phyloP scores from a whole-genome alignment of 2,888 invertebrate genomes.

The Zaprionus bogoriensis region DNA sequence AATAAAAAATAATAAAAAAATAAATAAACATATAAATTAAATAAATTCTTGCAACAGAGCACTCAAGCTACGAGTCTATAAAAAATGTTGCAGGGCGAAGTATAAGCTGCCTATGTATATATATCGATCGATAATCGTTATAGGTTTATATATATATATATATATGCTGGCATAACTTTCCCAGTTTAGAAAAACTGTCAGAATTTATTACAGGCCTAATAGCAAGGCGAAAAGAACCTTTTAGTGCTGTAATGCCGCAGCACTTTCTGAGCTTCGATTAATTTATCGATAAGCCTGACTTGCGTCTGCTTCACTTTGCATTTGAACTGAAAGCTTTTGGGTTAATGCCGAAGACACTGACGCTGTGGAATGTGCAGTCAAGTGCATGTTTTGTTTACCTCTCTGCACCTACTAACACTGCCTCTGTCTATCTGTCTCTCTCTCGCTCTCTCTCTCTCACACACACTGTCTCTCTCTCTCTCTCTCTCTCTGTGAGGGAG shows the following conservation, averaged over 20 bases:
- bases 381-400: conserved; percentile 35
- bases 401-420: background rate
- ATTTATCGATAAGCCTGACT: background rate
- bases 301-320: background rate
- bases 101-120: too few relatives aligned
- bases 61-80: too few relatives aligned
- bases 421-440: background rate
- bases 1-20: too few relatives aligned
- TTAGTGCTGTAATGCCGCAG: background rate
- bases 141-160: too few relatives aligned
- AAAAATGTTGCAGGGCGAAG: too few relatives aligned
- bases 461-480: too few relatives aligned
- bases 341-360: conserved; percentile 35
- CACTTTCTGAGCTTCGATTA: background rate
- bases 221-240: background rate
- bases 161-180: too few relatives aligned
- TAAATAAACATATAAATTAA: too few relatives aligned
- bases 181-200: background rate
- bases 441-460: too few relatives aligned
- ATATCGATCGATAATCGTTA: too few relatives aligned
- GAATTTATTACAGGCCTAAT: background rate
- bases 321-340: conserved; percentile 13
- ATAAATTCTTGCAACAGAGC: too few relatives aligned
- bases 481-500: background rate
- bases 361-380: conserved; percentile 22